A percentile compares a stretch with the other conserved stretches of the same genome.
Evolutionary conservation across 2,113 vertebrate genomes (phyloP).

Genomic region (Lichenostomus cassidix): DNA sequence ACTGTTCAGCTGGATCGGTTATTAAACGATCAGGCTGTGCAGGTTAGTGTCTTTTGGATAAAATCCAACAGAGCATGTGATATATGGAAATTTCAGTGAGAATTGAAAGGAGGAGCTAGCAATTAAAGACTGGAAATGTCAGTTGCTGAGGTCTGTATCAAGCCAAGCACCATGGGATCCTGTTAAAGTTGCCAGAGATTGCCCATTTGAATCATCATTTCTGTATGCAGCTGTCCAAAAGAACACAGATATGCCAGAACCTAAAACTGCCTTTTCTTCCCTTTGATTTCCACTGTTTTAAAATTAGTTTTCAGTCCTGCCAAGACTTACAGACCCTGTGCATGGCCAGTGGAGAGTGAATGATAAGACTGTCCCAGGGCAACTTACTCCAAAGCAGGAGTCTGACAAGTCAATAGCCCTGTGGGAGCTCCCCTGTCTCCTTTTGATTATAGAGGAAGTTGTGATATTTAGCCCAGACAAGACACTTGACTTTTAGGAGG

Average conservation of each 20-base stretch:
- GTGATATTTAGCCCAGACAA: background rate
- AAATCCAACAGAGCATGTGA: background rate
- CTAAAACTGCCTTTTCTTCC: background rate
- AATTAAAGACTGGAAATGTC: background rate
- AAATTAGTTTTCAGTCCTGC: background rate
- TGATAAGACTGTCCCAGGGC: background rate
- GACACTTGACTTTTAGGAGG: background rate
- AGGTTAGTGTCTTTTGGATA: conserved; percentile 73
- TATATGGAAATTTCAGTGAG: background rate
- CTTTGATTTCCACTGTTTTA: background rate
- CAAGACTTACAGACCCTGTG: background rate
- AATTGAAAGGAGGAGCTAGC: background rate
- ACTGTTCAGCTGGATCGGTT: conserved; percentile 87
- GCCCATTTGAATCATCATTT: background rate
- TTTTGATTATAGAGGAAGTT: background rate
- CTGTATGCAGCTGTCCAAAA: background rate
- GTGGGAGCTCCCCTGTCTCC: background rate
- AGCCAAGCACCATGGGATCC: background rate
- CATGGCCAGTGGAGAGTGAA: background rate
- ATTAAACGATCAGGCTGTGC: conserved; percentile 82
- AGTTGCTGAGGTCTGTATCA: background rate
- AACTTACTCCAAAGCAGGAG: background rate
- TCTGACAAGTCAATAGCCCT: background rate
- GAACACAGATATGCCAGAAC: background rate
- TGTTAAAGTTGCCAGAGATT: background rate